Evolutionary conservation across 2,888 invertebrate species (phyloP).

Genomic region (Incurvaria masculella): DNA sequence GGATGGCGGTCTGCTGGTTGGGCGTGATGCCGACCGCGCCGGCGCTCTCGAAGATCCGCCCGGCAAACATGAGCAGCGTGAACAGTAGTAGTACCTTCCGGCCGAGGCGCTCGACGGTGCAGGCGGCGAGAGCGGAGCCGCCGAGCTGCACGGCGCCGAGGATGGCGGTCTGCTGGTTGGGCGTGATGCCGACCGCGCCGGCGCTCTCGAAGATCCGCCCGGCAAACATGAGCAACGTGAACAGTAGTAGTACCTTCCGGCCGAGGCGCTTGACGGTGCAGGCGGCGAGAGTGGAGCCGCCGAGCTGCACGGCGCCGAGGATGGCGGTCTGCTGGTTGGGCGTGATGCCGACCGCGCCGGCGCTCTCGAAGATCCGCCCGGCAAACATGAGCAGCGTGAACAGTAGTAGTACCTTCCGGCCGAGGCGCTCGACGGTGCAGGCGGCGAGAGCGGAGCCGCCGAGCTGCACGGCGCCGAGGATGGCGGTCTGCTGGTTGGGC

Average conservation of each 20-base stretch:
- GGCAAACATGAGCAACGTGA: constrained; percentile 45
- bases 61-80: no score
- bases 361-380: no score
- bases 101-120: constrained; percentile 46
- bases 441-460: constrained; percentile 40
- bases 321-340: constrained; percentile 46
- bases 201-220: constrained; percentile 36
- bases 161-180: constrained; percentile 48
- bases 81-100: constrained; percentile 32
- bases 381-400: no score
- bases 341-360: no score
- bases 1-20: constrained; percentile 29
- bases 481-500: constrained; percentile 23
- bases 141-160: constrained; percentile 43
- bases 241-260: constrained; percentile 48
- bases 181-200: constrained; percentile 28
- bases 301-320: constrained; percentile 38
- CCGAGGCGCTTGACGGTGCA: constrained; percentile 46
- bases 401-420: constrained; percentile 33
- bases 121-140: constrained; percentile 45
- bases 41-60: no score
- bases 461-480: constrained; percentile 40
- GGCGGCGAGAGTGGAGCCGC: constrained; percentile 40
- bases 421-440: constrained; percentile 43
- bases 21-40: no score